Evolutionary conservation across 2,888 invertebrate genomes (phyloP).

Genomic region (Acrobasis consociella): DNA sequence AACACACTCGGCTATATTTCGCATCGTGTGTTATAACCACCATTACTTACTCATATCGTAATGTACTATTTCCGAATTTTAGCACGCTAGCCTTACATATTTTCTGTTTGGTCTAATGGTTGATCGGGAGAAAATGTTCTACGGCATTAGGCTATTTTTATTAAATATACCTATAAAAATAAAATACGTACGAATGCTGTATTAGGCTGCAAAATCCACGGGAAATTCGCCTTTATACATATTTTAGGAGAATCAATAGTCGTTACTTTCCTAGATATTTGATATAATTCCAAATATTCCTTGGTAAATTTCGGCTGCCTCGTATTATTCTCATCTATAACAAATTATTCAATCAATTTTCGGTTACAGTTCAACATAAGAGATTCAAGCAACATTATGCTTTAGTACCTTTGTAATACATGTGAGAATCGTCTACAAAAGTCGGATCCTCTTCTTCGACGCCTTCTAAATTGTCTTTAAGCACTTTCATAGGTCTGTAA

Average conservation of each 20-base stretch:
- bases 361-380: constrained; percentile 12
- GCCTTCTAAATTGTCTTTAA: constrained; percentile 69
- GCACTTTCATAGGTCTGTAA: constrained; percentile 74
- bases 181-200: constrained; percentile 64
- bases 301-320: constrained; percentile 67
- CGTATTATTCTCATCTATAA: constrained; percentile 63
- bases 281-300: constrained; percentile 66
- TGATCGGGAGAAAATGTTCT: too few species aligned
- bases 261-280: constrained; percentile 65
- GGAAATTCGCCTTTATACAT: constrained; percentile 67
- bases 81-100: too few species aligned
- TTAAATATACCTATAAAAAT: too few species aligned
- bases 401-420: constrained; percentile 70
- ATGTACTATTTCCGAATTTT: too few species aligned
- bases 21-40: too few species aligned
- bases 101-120: too few species aligned
- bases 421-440: constrained; percentile 72
- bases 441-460: constrained; percentile 68
- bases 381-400: constrained; percentile 25
- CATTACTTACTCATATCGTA: too few species aligned
- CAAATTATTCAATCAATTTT: constrained; percentile 31
- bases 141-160: too few species aligned
- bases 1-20: too few species aligned
- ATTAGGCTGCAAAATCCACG: constrained; percentile 77
- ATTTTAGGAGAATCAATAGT: constrained; percentile 67